Evolutionary conservation across 2,888 invertebrate species (phyloP).

Genomic region (Tetrapedia diversipes): DNA sequence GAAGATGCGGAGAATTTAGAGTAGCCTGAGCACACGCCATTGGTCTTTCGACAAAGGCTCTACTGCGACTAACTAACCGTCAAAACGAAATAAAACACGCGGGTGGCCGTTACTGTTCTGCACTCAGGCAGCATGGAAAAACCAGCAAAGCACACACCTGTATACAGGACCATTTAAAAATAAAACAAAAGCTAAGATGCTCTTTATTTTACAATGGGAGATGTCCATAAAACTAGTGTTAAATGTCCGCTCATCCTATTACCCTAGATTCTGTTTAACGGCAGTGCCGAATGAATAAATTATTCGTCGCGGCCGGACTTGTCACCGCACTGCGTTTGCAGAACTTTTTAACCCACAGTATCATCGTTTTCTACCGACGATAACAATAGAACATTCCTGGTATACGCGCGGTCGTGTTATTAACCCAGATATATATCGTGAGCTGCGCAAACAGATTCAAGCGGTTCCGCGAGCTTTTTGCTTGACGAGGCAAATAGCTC

Average conservation of each 20-base stretch:
- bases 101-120: too few relatives aligned
- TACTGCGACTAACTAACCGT: too few relatives aligned
- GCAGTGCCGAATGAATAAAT: background rate
- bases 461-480: background rate
- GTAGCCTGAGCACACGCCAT: too few relatives aligned
- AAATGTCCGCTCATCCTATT: background rate
- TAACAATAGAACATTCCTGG: constrained; percentile 23
- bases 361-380: constrained; percentile 15
- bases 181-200: too few relatives aligned
- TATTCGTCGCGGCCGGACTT: constrained; percentile 7
- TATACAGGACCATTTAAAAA: too few relatives aligned
- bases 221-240: too few relatives aligned
- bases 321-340: constrained; percentile 17
- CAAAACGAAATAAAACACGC: too few relatives aligned
- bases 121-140: too few relatives aligned
- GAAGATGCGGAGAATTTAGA: too few relatives aligned
- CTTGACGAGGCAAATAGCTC: constrained; percentile 11
- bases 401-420: constrained; percentile 17
- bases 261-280: constrained; percentile 1
- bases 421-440: constrained; percentile 48
- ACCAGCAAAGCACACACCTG: too few relatives aligned
- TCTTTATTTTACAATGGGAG: too few relatives aligned
- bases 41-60: too few relatives aligned
- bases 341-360: constrained; percentile 17
- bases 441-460: constrained; percentile 21